Evolutionary conservation across 2,113 vertebrate species (phyloP), one percentile per base, ranked within the genome.

Genomic region (Jacana jacana): DNA sequence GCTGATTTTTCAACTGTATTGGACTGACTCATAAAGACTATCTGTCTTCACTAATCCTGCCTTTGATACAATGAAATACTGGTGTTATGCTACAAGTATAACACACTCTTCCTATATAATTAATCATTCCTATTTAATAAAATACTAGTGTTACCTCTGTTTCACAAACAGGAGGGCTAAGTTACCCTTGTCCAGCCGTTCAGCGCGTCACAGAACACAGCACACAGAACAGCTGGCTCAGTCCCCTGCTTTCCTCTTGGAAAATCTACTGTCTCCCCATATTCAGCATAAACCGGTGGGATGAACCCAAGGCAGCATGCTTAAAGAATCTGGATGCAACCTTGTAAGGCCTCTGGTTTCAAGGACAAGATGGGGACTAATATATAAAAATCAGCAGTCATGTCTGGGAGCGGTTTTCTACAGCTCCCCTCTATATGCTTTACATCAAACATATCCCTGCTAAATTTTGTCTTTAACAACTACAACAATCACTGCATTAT

Each of bases 391-490:
- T 27, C 40, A 88, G 31, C 39, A 93, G 31, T 35, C 51, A 52
- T 10, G 15, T 9, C 72, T 84, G 70, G 86, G 61, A 96, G 48
- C 24, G 68, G 42, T 64, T 80, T 70, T 48, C 48, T 27, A 44
- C 31, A 77, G 40, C 39, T 94, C 18, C 39, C 9, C 17, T 70
- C 81, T 71, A 85, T 71, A 85, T 31, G 37, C 39, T 77, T 89
- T 64, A 84, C 33, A 52, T 66, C 42, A 92, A 95, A 96, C 42
- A 87, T 97, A 95, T 92, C 91, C 40, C 70, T 64, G 46, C 61
- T 94, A 96, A 94, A 97, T 95, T 95, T 93, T 85, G 72, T 91
- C 81, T 95, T 96, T 81, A 96, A 65, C 95, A 95, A 71, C 79
- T 92, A 79, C 48, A 96, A 89, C 75, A 91, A 51, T n/a, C 54